Evolutionary conservation across 2,113 vertebrate genomes (phyloP).

Genomic region (Ptilorrhoa leucosticta): DNA sequence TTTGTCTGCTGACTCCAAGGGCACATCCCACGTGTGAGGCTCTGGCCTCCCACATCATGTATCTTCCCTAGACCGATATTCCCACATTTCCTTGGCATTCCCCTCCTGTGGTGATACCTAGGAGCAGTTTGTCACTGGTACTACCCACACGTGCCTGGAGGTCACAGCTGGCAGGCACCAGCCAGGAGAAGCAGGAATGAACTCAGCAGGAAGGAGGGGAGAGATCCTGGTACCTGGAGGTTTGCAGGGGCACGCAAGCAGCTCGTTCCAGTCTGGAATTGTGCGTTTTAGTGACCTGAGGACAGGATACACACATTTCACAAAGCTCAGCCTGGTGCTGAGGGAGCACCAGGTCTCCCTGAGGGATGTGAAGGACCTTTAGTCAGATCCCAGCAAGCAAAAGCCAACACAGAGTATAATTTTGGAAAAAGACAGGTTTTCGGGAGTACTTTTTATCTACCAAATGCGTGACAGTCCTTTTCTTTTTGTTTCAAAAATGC

Average conservation of each 20-base stretch:
- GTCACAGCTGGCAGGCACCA: background rate
- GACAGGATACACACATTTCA: background rate
- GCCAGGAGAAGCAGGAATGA: background rate
- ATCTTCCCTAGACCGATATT: background rate
- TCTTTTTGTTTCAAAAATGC: background rate
- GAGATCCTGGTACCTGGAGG: background rate
- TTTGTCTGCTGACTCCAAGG: background rate
- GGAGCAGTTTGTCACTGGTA: background rate
- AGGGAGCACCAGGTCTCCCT: background rate
- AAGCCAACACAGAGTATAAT: background rate
- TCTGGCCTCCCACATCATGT: background rate
- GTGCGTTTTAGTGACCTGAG: background rate
- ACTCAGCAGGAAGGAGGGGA: background rate
- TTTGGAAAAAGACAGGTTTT: background rate
- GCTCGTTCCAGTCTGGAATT: background rate
- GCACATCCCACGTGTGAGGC: background rate
- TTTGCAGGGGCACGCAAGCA: background rate
- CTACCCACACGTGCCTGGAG: background rate
- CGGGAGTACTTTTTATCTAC: background rate
- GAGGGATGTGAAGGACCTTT: background rate
- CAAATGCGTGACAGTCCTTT: background rate
- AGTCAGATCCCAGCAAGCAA: background rate
- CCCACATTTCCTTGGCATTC: background rate
- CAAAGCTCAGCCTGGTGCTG: background rate
- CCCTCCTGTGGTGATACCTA: background rate